Percentiles rank a stretch among this genome's conserved stretches.
Conservation (phyloP, 2,888 invertebrate genomes). For the Anticlea derivata region DNA sequence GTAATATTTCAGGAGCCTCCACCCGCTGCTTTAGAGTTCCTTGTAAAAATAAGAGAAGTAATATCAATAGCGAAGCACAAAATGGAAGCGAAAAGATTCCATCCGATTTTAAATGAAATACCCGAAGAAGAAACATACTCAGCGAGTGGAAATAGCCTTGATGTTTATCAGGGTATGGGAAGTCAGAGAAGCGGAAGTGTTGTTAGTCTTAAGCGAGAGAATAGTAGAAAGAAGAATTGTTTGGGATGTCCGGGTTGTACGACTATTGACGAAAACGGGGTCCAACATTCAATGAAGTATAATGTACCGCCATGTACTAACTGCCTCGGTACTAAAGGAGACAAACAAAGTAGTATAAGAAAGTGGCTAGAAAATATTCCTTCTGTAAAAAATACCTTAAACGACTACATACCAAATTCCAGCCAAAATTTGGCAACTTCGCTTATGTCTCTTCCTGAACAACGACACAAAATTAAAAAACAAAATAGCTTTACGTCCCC, state of each 20-base stretch:
- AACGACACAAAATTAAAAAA: constrained; percentile 57
- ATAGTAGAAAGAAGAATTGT: constrained; percentile 84
- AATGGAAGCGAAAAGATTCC: constrained; percentile 91
- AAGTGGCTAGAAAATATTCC: constrained; percentile 91
- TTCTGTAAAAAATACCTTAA: constrained; percentile 60
- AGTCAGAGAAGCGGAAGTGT: constrained; percentile 82
- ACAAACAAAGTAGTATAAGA: constrained; percentile 89
- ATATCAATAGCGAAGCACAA: constrained; percentile 95
- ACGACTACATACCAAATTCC: constrained; percentile 51
- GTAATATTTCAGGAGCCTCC: constrained; percentile 90
- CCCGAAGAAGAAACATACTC: constrained; percentile 89
- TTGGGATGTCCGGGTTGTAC: constrained; percentile 88
- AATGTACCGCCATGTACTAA: constrained; percentile 78
- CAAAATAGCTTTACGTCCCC: constrained; percentile 67
- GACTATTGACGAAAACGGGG: constrained; percentile 54
- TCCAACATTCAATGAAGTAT: constrained; percentile 69
- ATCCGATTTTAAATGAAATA: constrained; percentile 90
- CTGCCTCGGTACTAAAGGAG: constrained; percentile 84
- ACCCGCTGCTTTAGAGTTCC: constrained; percentile 94
- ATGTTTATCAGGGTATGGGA: constrained; percentile 70
- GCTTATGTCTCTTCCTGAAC: constrained; percentile 66
- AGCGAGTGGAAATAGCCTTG: constrained; percentile 76
- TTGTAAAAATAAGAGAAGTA: constrained; percentile 94
- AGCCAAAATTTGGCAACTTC: constrained; percentile 61
- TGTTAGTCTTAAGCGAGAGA: constrained; percentile 85